Evolutionary conservation across 2,113 vertebrate genomes (phyloP).

Genomic region (Gallinago paraguaiae): DNA sequence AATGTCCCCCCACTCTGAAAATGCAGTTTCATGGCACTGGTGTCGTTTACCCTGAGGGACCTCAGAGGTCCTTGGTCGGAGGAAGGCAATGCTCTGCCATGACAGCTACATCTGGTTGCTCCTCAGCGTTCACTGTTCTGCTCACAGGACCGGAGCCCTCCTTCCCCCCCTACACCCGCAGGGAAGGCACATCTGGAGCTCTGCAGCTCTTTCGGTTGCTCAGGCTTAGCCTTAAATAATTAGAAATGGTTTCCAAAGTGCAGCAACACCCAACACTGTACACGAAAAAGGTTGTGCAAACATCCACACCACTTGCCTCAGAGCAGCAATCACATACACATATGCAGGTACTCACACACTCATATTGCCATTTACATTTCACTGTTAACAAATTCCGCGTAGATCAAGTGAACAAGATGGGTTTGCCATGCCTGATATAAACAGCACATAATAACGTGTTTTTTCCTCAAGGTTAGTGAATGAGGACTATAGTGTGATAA

Average conservation of each 20-base stretch:
- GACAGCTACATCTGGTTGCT: neutral
- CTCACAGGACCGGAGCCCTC: neutral
- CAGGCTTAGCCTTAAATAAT: neutral
- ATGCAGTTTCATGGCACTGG: neutral
- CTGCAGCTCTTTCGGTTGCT: neutral
- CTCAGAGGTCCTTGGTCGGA: neutral
- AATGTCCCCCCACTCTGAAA: neutral
- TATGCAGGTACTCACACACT: neutral
- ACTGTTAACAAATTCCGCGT: accelerated
- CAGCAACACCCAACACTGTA: neutral
- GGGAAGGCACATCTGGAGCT: neutral
- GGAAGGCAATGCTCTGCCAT: neutral
- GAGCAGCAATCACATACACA: accelerated
- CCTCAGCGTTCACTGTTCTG: neutral
- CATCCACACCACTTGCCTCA: neutral
- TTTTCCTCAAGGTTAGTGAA: neutral
- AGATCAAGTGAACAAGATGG: neutral
- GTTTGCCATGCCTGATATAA: neutral
- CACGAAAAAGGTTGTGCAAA: neutral
- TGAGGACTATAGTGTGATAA: neutral
- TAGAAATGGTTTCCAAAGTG: neutral
- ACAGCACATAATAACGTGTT: neutral
- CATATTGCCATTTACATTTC: neutral
- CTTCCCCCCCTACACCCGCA: accelerated
- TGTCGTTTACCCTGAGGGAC: neutral